Conservation (phyloP, 2,888 invertebrate species). For the Clusia tigrina region DNA sequence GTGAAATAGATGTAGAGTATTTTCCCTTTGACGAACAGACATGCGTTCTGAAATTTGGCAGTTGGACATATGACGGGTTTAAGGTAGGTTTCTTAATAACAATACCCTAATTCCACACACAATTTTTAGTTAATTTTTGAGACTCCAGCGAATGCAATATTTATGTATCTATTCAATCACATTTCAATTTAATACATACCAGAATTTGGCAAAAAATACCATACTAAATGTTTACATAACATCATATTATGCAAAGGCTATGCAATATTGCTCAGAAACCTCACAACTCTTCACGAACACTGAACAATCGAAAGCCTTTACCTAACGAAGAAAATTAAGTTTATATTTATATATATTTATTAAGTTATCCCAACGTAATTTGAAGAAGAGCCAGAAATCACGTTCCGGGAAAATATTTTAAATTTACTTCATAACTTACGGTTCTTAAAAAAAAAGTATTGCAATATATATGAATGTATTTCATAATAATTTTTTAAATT, state of each 20-base stretch:
- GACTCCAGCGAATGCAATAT: background rate
- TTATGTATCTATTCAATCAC: background rate
- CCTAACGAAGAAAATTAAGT: background rate
- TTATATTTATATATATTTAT: background rate
- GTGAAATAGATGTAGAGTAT: slow-evolving; percentile 96
- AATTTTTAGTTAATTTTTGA: background rate
- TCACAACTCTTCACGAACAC: background rate
- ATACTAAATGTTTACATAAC: no score
- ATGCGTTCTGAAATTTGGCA: slow-evolving; percentile 96
- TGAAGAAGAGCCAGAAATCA: background rate
- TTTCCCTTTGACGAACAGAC: slow-evolving; percentile 97
- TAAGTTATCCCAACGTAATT: background rate
- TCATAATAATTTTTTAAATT: slow-evolving; percentile 4
- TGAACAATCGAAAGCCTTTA: background rate
- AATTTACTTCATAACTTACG: slow-evolving; percentile 41
- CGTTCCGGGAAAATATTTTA: slow-evolving; percentile 2
- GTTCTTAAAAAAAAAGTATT: no score
- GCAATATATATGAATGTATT: no score
- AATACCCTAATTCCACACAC: background rate
- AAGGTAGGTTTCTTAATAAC: slow-evolving; percentile 74
- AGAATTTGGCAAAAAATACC: no score
- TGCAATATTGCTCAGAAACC: background rate
- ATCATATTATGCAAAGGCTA: no score
- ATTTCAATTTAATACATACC: background rate
- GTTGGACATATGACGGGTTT: slow-evolving; percentile 98